These are phyloP conservation scores for Callinectes sapidus DNA, from an alignment of 2,888 invertebrate species.

Conservation along the genomic window DNA sequence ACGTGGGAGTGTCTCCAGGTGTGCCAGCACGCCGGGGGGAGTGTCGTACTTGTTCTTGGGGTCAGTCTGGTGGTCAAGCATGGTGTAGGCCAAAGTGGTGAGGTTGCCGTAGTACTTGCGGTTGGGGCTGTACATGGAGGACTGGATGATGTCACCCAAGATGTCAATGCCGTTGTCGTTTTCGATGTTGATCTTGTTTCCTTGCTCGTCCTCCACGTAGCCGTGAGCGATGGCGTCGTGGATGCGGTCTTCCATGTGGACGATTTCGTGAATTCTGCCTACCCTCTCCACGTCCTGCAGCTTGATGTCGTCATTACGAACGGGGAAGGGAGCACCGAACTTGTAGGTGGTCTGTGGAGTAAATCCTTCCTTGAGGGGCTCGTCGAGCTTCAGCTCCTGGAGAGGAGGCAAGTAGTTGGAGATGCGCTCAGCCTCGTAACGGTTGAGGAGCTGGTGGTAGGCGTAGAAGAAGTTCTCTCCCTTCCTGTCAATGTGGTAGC, in stretches of 20 bases:
- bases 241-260: constrained; percentile 79
- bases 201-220: constrained; percentile 74
- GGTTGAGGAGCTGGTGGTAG: constrained; percentile 74
- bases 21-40: constrained; percentile 75
- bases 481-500: constrained; percentile 73
- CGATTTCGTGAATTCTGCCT: constrained; percentile 73
- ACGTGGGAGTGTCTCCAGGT: neutral
- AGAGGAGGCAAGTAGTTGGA: constrained; percentile 73
- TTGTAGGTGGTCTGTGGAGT: constrained; percentile 81
- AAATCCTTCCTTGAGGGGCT: constrained; percentile 77
- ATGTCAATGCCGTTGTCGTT: constrained; percentile 72
- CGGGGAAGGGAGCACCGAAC: constrained; percentile 79
- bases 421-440: constrained; percentile 76
- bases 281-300: constrained; percentile 73
- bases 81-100: constrained; percentile 44
- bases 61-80: constrained; percentile 73
- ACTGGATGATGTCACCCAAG: constrained; percentile 73
- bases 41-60: constrained; percentile 75
- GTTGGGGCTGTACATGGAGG: constrained; percentile 73
- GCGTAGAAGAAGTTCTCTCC: constrained; percentile 74
- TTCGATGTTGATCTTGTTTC: constrained; percentile 69
- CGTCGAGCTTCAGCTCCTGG: constrained; percentile 73
- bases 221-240: constrained; percentile 80
- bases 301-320: constrained; percentile 73
- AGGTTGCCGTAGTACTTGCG: constrained; percentile 72